A percentile compares a stretch with the other conserved stretches of the same genome.
phyloP scores from a whole-genome alignment of 2,888 invertebrate species.

The Apamea epomidion region DNA sequence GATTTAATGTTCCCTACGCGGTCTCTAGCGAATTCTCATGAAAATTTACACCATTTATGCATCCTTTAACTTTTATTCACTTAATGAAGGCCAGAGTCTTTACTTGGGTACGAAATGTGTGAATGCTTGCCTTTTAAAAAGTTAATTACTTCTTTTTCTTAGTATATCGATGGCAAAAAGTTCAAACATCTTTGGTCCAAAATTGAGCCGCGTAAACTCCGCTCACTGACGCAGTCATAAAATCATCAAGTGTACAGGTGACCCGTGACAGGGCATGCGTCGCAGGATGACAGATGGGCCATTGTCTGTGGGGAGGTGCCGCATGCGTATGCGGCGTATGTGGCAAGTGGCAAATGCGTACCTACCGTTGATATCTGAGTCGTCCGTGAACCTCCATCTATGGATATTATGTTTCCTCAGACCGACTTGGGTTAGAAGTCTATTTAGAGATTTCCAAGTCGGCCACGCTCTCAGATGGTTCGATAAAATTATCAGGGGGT shows the following conservation, averaged over 20 bases:
- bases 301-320: neutral
- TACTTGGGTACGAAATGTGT: neutral
- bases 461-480: neutral
- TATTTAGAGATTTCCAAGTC: no score
- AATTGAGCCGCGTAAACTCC: neutral
- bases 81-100: neutral
- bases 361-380: neutral
- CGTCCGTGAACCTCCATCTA: neutral
- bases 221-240: neutral
- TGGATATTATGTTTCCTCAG: neutral
- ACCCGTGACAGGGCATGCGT: no score
- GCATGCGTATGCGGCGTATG: neutral
- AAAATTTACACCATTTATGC: neutral
- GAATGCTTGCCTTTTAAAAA: neutral
- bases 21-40: slow-evolving; percentile 28
- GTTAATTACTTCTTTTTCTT: neutral
- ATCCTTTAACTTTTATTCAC: neutral
- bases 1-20: slow-evolving; percentile 30
- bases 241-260: neutral
- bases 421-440: neutral
- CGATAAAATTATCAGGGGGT: neutral
- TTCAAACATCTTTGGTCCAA: neutral
- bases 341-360: no score
- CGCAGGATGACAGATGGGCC: neutral
- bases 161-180: neutral